These are phyloP conservation scores for Chiloscyllium punctatum DNA, from an alignment of 2,797 vertebrate species.

Conservation along the genomic window DNA sequence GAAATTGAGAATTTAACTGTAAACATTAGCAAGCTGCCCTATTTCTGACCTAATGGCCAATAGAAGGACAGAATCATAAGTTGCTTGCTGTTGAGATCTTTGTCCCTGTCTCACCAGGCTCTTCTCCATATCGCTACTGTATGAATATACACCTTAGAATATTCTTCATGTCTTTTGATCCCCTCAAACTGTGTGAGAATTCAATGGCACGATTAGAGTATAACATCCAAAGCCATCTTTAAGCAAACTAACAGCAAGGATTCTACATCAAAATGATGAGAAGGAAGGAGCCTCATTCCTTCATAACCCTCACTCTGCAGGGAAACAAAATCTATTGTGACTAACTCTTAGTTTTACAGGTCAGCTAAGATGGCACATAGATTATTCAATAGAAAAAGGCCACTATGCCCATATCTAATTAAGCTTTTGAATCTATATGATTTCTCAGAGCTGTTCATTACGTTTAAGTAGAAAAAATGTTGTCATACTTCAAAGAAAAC, in stretches of 20 bases:
- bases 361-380: neutral
- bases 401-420: neutral
- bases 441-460: neutral
- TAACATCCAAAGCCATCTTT: neutral
- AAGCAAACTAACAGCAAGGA: neutral
- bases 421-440: neutral
- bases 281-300: neutral
- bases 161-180: neutral
- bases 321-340: neutral
- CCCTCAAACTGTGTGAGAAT: neutral
- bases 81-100: neutral
- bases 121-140: neutral
- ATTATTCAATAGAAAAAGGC: slow-evolving; percentile 13
- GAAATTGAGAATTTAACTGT: neutral
- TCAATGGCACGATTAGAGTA: neutral
- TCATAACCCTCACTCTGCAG: neutral
- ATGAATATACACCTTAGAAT: neutral
- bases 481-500: neutral
- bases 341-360: neutral
- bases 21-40: neutral
- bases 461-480: neutral
- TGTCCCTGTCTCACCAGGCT: neutral
- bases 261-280: neutral
- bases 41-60: neutral
- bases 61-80: neutral